Conservation (phyloP, 2,797 vertebrate genomes). For the Chelonia mydas region DNA sequence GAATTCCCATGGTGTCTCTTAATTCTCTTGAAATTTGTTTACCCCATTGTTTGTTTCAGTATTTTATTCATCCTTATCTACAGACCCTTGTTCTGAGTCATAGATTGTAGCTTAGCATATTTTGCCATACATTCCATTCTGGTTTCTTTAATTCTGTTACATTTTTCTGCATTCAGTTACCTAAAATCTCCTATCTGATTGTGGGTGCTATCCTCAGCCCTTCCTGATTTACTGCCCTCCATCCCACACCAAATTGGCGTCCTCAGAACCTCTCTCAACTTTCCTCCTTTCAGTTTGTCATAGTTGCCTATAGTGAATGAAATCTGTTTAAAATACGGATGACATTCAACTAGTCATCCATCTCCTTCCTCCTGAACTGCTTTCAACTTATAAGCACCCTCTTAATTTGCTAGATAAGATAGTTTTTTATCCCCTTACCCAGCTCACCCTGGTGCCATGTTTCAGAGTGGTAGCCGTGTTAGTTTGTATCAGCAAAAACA, state of each 20-base stretch:
- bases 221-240: neutral
- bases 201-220: neutral
- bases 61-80: neutral
- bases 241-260: rapidly evolving
- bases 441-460: rapidly evolving
- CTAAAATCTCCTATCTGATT: neutral
- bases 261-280: neutral
- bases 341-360: neutral
- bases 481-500: too few species aligned
- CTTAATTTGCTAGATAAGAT: neutral
- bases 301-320: neutral
- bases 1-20: neutral
- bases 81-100: neutral
- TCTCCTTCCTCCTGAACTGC: neutral
- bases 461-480: too few species aligned
- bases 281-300: neutral
- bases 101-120: neutral
- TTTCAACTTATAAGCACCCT: neutral
- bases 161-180: neutral
- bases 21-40: neutral
- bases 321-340: neutral
- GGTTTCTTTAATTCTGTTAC: neutral
- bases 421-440: neutral
- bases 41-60: neutral
- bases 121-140: neutral